Evolutionary conservation across 2,113 vertebrate species (phyloP).

Genomic region (Pangasianodon gigas): DNA sequence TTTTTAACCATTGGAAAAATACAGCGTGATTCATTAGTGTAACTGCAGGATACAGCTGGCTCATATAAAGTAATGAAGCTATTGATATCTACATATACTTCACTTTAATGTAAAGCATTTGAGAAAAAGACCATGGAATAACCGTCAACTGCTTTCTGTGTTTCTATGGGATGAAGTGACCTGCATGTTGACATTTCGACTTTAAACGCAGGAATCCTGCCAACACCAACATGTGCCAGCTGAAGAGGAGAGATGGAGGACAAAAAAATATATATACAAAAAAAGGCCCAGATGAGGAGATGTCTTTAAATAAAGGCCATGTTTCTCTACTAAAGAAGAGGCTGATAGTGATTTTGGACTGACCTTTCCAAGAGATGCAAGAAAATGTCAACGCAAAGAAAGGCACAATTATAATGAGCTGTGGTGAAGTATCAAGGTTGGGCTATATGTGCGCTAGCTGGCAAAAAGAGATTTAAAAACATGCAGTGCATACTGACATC

Average conservation of each 20-base stretch:
- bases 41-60: not conserved
- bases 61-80: conserved; percentile 6
- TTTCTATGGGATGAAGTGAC: not conserved
- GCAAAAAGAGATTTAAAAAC: conserved; percentile 9
- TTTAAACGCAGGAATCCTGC: conserved; percentile 1
- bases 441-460: not conserved
- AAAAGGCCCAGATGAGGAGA: not conserved
- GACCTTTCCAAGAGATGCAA: conserved; percentile 6
- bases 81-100: not conserved
- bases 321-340: conserved; percentile 14
- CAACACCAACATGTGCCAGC: conserved; percentile 16
- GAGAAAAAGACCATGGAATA: conserved; percentile 3
- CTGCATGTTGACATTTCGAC: conserved; percentile 25
- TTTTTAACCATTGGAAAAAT: conserved; percentile 12
- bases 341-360: not conserved
- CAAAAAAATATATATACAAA: not conserved
- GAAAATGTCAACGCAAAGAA: conserved; percentile 18
- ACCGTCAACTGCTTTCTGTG: not conserved
- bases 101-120: conserved; percentile 6
- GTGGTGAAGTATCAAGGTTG: not conserved
- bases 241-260: not conserved
- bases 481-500: conserved; percentile 17
- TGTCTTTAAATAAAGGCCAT: conserved; percentile 18
- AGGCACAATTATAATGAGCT: conserved; percentile 1
- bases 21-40: conserved; percentile 21